phyloP scores from a whole-genome alignment of 2,113 vertebrate species.

The Hippocampus barbouri region DNA sequence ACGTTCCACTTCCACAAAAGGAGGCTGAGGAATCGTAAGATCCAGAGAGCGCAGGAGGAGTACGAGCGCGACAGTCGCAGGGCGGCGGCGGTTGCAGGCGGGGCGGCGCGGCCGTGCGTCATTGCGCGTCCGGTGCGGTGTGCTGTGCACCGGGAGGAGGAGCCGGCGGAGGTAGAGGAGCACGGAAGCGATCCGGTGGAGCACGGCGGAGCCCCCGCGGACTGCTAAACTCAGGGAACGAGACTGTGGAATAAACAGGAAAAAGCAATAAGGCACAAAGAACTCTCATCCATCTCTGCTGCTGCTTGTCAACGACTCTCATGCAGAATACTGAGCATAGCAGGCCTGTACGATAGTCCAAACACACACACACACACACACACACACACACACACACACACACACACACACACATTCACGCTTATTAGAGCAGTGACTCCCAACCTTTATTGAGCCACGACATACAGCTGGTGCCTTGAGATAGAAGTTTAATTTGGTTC shows the following conservation, averaged over 20 bases:
- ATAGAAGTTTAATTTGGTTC: too few relatives aligned
- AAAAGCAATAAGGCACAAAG: constrained; percentile 73
- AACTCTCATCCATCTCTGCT: constrained; percentile 34
- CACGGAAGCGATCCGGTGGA: constrained; percentile 39
- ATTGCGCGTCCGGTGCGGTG: constrained; percentile 66
- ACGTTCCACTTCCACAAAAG: constrained; percentile 96
- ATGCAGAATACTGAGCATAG: constrained; percentile 46
- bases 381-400: not conserved
- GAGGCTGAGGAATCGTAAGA: constrained; percentile 94
- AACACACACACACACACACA: not conserved
- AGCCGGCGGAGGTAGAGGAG: constrained; percentile 19
- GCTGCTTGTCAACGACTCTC: constrained; percentile 54
- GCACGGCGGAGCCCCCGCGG: constrained; percentile 80
- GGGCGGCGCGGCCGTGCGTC: constrained; percentile 62
- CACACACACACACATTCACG: not conserved
- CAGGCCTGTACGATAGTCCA: not conserved
- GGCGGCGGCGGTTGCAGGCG: constrained; percentile 45
- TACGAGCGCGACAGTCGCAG: constrained; percentile 92
- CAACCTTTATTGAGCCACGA: not conserved
- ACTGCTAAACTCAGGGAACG: constrained; percentile 72
- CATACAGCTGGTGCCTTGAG: not conserved
- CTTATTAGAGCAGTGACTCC: not conserved
- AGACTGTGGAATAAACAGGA: constrained; percentile 67
- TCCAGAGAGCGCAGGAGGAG: constrained; percentile 93
- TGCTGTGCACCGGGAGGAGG: constrained; percentile 38